Base-by-base conservation (phyloP, 1,140 invertebrate genomes). In the Tetramorium alpestre region DNA sequence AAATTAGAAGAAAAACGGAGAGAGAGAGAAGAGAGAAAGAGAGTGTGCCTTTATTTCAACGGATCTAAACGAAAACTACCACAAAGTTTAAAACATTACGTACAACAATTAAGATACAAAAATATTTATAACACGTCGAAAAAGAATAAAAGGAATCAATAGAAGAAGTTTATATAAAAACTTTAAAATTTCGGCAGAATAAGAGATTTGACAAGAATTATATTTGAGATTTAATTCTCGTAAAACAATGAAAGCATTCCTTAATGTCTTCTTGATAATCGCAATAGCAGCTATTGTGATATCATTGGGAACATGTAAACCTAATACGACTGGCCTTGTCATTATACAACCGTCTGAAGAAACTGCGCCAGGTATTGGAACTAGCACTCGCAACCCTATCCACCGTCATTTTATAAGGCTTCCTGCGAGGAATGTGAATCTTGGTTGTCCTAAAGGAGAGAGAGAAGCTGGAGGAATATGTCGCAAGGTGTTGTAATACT, bases 271-370 rank as follows among this genome's bases (percentile, higher is more conserved):
- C 62, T 41, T 65, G 18, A 18, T n/a, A 38, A 38, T 41, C 33
- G 7, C 38, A 4, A 18, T 65, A 38, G 62, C 33, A 28, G 18
- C 33, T 18, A 64, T n/a, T 41, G 18, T 10, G 18, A 65, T 65
- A 65, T 8, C 62, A 65, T n/a, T 65, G 33, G 62, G 62, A 41
- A 65, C 62, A 65, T 65, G 62, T 65, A 41, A 65, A 41, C 33
- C 33, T 38, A 38, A 3, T 16, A 62, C 25, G 11, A 54, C 25
- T 62, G 13, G 16, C 4, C 3, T 28, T 28, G 16, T 13, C 1
- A 62, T 13, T 28, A 13, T 28, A 16, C 11, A 62, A 28, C 10
- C 0, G n/a, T 28, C 25, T 13, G 10, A 58, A 58, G 10, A 58
- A 25, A 13, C 25, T 13, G 8, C 1, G 2, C 33, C 25, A 62